Conservation (phyloP, 2,113 vertebrate species). For the Stercorarius parasiticus region DNA sequence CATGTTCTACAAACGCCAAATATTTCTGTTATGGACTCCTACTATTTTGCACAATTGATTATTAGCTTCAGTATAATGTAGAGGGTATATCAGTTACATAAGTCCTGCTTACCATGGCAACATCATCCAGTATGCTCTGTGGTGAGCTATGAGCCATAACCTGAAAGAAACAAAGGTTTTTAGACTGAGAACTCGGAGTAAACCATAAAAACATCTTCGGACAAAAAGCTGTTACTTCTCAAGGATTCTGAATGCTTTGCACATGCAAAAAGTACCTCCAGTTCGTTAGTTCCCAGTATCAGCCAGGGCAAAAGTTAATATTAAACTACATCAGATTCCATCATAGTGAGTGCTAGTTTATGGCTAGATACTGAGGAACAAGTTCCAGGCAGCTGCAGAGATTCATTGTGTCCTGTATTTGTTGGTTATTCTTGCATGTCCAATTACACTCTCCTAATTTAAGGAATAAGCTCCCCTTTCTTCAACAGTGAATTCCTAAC, state of each 20-base stretch:
- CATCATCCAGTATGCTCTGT: slow-evolving; percentile 97
- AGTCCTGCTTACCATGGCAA: slow-evolving; percentile 92
- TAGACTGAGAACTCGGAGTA: not conserved
- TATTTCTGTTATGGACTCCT: not conserved
- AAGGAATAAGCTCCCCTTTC: not conserved
- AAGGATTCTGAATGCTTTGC: not conserved
- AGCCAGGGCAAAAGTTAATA: not conserved
- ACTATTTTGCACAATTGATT: not conserved
- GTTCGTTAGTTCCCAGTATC: not conserved
- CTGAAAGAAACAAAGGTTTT: slow-evolving; percentile 70
- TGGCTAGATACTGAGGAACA: not conserved
- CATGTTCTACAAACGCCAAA: not conserved
- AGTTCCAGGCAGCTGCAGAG: not conserved
- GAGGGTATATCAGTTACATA: not conserved
- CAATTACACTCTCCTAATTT: not conserved
- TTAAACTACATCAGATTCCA: not conserved
- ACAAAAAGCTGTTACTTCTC: not conserved
- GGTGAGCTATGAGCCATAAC: slow-evolving; percentile 98
- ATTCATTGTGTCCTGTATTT: not conserved
- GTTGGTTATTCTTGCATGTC: not conserved
- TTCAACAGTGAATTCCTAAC: not conserved
- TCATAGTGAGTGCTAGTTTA: not conserved
- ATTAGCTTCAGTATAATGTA: not conserved
- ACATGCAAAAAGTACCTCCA: not conserved
- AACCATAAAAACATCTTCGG: not conserved